Evolutionary conservation across 2,113 vertebrate species (phyloP), one percentile per base, ranked within the genome.

Genomic region (Micromys minutus): DNA sequence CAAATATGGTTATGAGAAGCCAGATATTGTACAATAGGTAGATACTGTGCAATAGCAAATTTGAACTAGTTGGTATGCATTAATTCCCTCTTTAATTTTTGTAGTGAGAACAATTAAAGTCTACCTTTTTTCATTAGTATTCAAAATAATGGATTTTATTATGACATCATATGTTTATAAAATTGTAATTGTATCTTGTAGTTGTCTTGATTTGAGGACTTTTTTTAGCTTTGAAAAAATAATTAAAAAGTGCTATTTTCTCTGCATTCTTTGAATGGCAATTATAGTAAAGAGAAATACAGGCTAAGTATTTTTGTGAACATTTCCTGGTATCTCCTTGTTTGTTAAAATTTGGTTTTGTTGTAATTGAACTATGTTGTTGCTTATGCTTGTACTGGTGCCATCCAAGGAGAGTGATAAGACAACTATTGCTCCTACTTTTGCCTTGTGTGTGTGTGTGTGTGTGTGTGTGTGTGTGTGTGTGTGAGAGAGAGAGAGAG

Each of bases 401-500:
- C 88, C 7, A 24, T 0, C 0, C 59, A 71, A n/a, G 15, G 26
- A 55, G 31, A 65, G 69, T n/a, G 59, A 75, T n/a, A 45, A 31
- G 7, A 65, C n/a, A 52, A 50, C 4, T n/a, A 3, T 42, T 52
- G 42, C 5, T 24, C 13, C 55, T 63, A 29, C 79, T 84, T 50
- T 63, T 11, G 16, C 19, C 42, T 16, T 74, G 42, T 76, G 42
- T 6, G 36, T 80, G 13, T 77, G 17, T 79, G 12, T 45, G 12
- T 22, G 21, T 50, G 12, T 31, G 26, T 31, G 63, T 1, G 61
- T 50, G 50, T 50, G 17, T 4, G 69, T 22, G 22, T 29, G 26
- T 29, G 29, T 5, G 31, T 13, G 31, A 0, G 31, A 2, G 65
- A 5, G 1, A 1, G 29, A 3, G 63, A 2, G 61, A 22, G 22